A percentile compares a stretch with the other conserved stretches of the same genome.
Evolutionary conservation across 2,113 vertebrate genomes (phyloP).

Genomic region (Pygoscelis antarcticus): DNA sequence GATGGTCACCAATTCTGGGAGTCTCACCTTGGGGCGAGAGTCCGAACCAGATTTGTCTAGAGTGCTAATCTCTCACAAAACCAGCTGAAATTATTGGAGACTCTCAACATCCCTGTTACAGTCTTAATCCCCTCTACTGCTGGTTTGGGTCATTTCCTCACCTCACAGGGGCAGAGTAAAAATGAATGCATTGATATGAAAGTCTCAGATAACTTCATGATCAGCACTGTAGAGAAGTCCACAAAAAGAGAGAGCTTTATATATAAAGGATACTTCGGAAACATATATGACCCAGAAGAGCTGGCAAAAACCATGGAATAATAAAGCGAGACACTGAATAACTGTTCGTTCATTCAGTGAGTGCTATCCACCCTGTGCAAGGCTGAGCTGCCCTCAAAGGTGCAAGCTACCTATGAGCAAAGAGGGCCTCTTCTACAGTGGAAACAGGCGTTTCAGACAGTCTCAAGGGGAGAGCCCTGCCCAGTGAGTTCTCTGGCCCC

Average conservation of each 20-base stretch:
- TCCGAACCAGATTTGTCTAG: neutral
- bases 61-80: neutral
- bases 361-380: neutral
- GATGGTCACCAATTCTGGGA: neutral
- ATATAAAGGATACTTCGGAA: neutral
- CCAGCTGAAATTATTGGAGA: neutral
- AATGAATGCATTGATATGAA: neutral
- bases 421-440: neutral
- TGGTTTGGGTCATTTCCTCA: neutral
- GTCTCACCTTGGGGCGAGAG: neutral
- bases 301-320: neutral
- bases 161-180: neutral
- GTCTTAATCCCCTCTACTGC: neutral
- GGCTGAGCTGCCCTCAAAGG: neutral
- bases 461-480: fast-evolving
- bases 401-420: neutral
- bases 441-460: neutral
- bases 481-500: neutral
- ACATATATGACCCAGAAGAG: neutral
- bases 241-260: neutral
- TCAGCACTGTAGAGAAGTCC: neutral
- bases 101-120: neutral
- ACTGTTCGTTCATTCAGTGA: neutral
- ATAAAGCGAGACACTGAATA: neutral
- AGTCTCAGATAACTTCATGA: neutral